Evolutionary conservation across 2,888 invertebrate species (phyloP).

Genomic region (Diplazon laetatorius): DNA sequence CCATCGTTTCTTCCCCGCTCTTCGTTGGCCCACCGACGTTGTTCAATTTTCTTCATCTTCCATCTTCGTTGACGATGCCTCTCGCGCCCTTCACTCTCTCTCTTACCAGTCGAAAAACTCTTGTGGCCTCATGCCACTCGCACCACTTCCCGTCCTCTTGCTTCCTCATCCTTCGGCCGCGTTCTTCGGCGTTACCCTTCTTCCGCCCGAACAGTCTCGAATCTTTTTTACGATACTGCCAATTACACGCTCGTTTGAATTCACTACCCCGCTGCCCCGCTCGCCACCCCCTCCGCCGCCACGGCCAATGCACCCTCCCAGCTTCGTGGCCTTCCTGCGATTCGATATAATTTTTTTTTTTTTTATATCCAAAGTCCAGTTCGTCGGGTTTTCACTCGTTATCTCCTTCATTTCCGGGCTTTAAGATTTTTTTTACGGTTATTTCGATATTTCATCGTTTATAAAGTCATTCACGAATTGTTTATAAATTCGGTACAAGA

Average conservation of each 20-base stretch:
- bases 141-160: slow-evolving; percentile 67
- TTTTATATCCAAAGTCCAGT: slow-evolving; percentile 70
- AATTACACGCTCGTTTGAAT: slow-evolving; percentile 83
- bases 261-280: slow-evolving; percentile 81
- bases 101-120: slow-evolving; percentile 37
- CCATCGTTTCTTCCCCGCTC: no score
- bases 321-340: neutral
- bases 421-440: slow-evolving; percentile 6
- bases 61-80: neutral
- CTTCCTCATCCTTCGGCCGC: slow-evolving; percentile 67
- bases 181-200: slow-evolving; percentile 60
- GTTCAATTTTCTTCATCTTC: slow-evolving; percentile 40
- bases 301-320: slow-evolving; percentile 71
- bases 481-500: no score
- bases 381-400: slow-evolving; percentile 53
- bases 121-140: slow-evolving; percentile 50
- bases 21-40: slow-evolving; percentile 41
- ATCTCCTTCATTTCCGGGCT: slow-evolving; percentile 61
- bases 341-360: slow-evolving; percentile 80
- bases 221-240: slow-evolving; percentile 82
- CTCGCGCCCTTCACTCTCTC: slow-evolving; percentile 20
- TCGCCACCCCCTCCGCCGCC: no score
- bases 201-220: slow-evolving; percentile 70
- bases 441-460: neutral
- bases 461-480: no score